Percentiles rank a stretch among this genome's conserved stretches.
These are phyloP conservation scores for Dasysyrphus tricinctus DNA, from an alignment of 2,888 invertebrate species.

Conservation along the genomic window DNA sequence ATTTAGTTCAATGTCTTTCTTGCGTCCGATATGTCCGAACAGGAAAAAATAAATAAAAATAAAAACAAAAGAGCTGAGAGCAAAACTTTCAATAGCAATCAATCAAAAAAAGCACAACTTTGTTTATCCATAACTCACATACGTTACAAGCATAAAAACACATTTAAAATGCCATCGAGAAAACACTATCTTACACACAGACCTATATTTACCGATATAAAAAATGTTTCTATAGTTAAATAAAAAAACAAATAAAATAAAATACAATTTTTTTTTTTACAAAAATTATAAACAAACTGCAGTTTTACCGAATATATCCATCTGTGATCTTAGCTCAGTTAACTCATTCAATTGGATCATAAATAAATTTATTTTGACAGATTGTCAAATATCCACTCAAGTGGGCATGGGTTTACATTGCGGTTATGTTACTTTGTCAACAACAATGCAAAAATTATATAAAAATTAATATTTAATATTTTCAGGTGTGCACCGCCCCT, in stretches of 20 bases:
- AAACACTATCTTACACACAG: constrained; percentile 28
- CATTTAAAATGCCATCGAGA: constrained; percentile 18
- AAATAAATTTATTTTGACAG: constrained; percentile 68
- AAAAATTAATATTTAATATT: constrained; percentile 32
- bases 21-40: background rate
- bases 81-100: constrained; percentile 48
- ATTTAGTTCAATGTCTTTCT: constrained; percentile 39
- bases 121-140: constrained; percentile 42
- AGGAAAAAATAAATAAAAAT: background rate
- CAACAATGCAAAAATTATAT: constrained; percentile 11
- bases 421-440: constrained; percentile 65
- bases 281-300: constrained; percentile 41
- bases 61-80: constrained; percentile 55
- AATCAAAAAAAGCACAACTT: constrained; percentile 46
- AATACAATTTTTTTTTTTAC: too few relatives aligned
- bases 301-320: constrained; percentile 48
- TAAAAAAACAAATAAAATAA: constrained; percentile 21
- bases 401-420: constrained; percentile 55
- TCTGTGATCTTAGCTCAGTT: constrained; percentile 28
- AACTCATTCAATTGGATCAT: constrained; percentile 45
- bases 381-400: constrained; percentile 53
- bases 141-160: constrained; percentile 36
- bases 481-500: constrained; percentile 65
- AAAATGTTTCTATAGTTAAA: constrained; percentile 44
- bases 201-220: constrained; percentile 58